Base-by-base conservation (phyloP, 2,888 invertebrate genomes). In the Lordiphosa fenestrarum region DNA sequence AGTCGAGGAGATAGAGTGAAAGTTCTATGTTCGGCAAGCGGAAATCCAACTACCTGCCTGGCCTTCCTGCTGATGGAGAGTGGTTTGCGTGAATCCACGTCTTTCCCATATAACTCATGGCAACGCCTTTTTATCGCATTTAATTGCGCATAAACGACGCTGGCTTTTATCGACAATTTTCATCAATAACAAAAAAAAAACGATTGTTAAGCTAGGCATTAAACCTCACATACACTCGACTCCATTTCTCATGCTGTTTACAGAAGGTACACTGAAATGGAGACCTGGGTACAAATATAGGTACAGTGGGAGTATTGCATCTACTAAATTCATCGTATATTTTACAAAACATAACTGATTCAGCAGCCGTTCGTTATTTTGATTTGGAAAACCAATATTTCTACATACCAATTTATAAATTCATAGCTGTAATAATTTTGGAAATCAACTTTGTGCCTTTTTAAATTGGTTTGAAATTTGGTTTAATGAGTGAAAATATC, bases 101-200 rank as follows among this genome's bases (percentile, higher is more conserved):
- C 39, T 21, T 35, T 46, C 41, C 41, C 41, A 56, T 54, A 55
- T 59, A 73, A 62, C 75, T 69, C 68, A 57, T 53, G 57, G 68
- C 62, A 52, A 53, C 62, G 53, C 58, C 66, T 66, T 63, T 30
- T 62, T 60, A 58, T 58, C 51, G 60, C 60, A 70, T 75, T 80
- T 80, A 80, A 77, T 77, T 75, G 70, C 48, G 60, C 76, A 83
- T 77, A 72, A 77, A 82, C 58, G 59, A 33, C 51, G 48, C 50
- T 53, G 37, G 47, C 47, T 64, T 73, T 78, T 78, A 74, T 78
- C 54, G 69, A 74, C 61, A 61, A 66, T 83, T 75, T 64, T 66
- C 58, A 71, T 83, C 83, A 65, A 69, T 71, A 78, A 65, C 61
- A 65, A 78, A 51, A 62, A 53, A 53, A 49, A 12, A 53, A 47